Evolutionary conservation across 2,113 vertebrate genomes (phyloP).

Genomic region (Carollia perspicillata): DNA sequence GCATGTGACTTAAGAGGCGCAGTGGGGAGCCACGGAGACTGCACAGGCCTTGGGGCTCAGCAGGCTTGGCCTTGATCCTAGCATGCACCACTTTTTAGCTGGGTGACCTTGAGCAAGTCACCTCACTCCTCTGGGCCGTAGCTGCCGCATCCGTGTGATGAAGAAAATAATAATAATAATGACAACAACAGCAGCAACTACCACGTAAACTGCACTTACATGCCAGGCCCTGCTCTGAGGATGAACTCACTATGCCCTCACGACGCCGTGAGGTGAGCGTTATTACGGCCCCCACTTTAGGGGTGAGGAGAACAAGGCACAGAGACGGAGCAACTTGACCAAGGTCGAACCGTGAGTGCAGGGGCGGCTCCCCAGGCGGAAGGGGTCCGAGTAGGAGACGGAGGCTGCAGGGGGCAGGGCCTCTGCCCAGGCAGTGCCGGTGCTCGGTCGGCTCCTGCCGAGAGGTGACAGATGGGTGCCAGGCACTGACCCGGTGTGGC

Average conservation of each 20-base stretch:
- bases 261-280: background rate
- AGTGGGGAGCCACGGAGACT: background rate
- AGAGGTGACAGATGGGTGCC: background rate
- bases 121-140: background rate
- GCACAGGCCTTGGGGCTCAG: background rate
- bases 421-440: background rate
- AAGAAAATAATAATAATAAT: background rate
- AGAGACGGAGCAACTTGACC: background rate
- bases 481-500: background rate
- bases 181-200: background rate
- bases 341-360: background rate
- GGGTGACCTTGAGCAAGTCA: slow-evolving; percentile 42
- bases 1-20: slow-evolving; percentile 5
- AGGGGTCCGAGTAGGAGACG: too few species aligned
- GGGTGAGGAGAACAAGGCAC: background rate
- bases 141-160: background rate
- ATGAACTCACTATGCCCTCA: background rate
- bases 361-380: background rate
- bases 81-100: background rate
- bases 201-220: background rate
- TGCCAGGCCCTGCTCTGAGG: background rate
- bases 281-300: too few species aligned
- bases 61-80: slow-evolving; percentile 15
- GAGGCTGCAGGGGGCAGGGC: background rate
- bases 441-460: fast-evolving